Percentiles rank a stretch among this genome's conserved stretches.
Conservation (phyloP, 1,140 invertebrate genomes). For the Papilio machaon region DNA sequence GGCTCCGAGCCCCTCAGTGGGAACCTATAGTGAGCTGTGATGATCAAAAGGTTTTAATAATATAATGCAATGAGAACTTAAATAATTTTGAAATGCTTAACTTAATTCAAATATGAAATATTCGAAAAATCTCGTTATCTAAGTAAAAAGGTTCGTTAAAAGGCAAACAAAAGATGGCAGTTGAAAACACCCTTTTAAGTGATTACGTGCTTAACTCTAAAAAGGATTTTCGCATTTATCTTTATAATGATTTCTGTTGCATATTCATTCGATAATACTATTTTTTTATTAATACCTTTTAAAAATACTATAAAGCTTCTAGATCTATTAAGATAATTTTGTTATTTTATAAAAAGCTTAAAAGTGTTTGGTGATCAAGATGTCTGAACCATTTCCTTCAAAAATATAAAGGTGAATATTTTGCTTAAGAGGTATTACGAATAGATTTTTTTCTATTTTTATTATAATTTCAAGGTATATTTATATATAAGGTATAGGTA, state of each 20-base stretch:
- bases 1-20: too few relatives aligned
- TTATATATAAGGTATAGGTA: too few relatives aligned
- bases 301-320: neutral
- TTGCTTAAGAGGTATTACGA: too few relatives aligned
- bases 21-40: too few relatives aligned
- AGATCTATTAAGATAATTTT: too few relatives aligned
- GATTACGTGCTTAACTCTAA: neutral
- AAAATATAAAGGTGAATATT: too few relatives aligned
- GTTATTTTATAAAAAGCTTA: neutral
- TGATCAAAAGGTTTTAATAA: too few relatives aligned
- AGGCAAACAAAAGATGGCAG: conserved; percentile 1
- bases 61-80: too few relatives aligned
- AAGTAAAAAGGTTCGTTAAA: conserved; percentile 10
- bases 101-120: too few relatives aligned
- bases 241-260: neutral
- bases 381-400: too few relatives aligned
- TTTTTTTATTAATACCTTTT: too few relatives aligned
- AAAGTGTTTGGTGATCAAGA: neutral
- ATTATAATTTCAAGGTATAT: neutral
- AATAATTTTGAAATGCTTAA: too few relatives aligned
- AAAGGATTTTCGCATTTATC: neutral
- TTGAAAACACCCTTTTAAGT: conserved; percentile 12
- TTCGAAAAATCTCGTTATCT: neutral
- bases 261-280: neutral
- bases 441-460: neutral